Percentiles rank a stretch among this genome's conserved stretches.
Conservation (phyloP, 2,797 vertebrate species). For the Catamblyrhynchus diadema region DNA sequence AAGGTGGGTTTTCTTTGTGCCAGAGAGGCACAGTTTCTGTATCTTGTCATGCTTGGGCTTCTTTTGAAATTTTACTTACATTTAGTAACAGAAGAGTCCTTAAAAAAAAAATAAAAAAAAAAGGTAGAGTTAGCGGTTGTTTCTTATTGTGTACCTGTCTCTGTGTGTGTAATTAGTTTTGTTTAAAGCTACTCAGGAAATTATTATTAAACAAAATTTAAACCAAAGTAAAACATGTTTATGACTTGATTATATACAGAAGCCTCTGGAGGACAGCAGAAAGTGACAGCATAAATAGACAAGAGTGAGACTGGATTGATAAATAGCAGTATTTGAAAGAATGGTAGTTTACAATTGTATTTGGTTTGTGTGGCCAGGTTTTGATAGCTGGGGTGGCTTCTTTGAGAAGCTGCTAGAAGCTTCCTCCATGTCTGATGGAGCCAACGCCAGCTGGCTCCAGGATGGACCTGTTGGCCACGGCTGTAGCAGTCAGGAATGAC, state of each 20-base stretch:
- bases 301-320: neutral
- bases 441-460: neutral
- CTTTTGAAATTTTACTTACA: neutral
- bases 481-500: neutral
- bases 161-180: neutral
- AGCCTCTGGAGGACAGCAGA: neutral
- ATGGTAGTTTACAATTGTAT: neutral
- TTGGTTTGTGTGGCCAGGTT: neutral
- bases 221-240: neutral
- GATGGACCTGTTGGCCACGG: neutral
- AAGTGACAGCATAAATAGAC: constrained; percentile 41
- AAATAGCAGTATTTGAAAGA: neutral
- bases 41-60: neutral
- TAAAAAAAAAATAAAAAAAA: neutral
- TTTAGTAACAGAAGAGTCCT: neutral
- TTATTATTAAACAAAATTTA: neutral
- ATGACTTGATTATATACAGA: neutral
- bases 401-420: neutral
- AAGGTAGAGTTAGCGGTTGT: neutral
- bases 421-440: fast-evolving
- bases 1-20: neutral
- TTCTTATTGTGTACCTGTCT: neutral
- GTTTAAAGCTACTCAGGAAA: constrained; percentile 37
- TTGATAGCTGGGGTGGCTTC: neutral
- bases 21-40: neutral